Evolutionary conservation across 2,797 vertebrate genomes (phyloP), one percentile per base, ranked within the genome.

Genomic region (Galaxias olidus): DNA sequence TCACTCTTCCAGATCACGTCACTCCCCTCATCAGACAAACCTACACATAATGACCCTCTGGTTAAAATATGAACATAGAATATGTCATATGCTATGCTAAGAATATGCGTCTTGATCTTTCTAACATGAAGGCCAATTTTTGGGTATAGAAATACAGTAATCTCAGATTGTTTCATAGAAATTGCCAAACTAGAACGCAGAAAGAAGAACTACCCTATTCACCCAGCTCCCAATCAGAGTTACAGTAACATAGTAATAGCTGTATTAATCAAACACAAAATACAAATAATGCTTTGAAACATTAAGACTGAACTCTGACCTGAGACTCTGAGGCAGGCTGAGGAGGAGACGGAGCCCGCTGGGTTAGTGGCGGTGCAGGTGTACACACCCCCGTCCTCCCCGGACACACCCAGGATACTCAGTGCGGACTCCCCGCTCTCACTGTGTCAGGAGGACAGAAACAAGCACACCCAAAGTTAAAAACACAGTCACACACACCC

Each of bases 1-100:
- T 90, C 92, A 80, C 94, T 95, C 76, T 96, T 99, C 97, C 97
- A 98, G 83, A 93, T 87, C 71, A 95, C 92, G 81, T 94, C 87
- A 82, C 94, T 88, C 66, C 94, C 94, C 78, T 97, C 94, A 70
- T 89, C 94, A 74, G 92, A 90, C 71, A 92, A 90, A 91, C 94
- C 96, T 98, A 83, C 58, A 45, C 30, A 30, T 30, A 30, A 30
- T 30, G 30, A 2, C 2, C 6, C 3, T 6, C 6, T 3, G 30
- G 30, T 30, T 30, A 30, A 30, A 6, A 30, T 30, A 30, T 30
- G 30, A 30, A 30, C 6, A 30, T 6, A 30, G 30, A 3, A 30
- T 30, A 30, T 30, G 30, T 2, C 6, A 30, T 30, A 6, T 30
- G 30, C 6, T 30, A 30, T 30, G 3, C 6, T 30, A 30, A 30